Evolutionary conservation across 2,888 invertebrate species (phyloP).

Genomic region (Hydriomena furcata): DNA sequence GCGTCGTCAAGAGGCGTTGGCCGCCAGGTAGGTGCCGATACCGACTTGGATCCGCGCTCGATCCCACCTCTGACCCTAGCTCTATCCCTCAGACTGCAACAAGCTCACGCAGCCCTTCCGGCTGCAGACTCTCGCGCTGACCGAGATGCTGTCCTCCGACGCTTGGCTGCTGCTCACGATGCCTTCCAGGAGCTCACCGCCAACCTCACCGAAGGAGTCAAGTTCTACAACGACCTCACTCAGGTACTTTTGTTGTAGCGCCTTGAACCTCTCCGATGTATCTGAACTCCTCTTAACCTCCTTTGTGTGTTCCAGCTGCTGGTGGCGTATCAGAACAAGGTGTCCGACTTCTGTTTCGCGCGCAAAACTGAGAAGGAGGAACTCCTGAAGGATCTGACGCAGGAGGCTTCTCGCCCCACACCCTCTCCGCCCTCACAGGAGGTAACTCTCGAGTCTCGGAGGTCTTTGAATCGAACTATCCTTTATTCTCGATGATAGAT

Average conservation of each 20-base stretch:
- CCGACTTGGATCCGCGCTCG: too few species aligned
- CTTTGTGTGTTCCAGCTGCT: slow-evolving; percentile 87
- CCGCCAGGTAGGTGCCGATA: too few species aligned
- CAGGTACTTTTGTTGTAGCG: slow-evolving; percentile 73
- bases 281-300: too few species aligned
- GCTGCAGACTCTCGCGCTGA: slow-evolving; percentile 74
- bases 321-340: slow-evolving; percentile 98
- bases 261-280: too few species aligned
- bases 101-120: slow-evolving; percentile 85
- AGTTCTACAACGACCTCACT: slow-evolving; percentile 97
- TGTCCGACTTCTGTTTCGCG: slow-evolving; percentile 99
- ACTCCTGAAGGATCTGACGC: slow-evolving; percentile 95
- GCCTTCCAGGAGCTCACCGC: slow-evolving; percentile 94
- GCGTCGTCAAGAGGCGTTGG: slow-evolving; percentile 52
- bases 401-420: slow-evolving; percentile 88
- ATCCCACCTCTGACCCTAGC: too few species aligned
- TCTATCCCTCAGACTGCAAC: too few species aligned
- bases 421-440: slow-evolving; percentile 61
- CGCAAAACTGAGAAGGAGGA: slow-evolving; percentile 99
- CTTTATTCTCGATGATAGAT: too few species aligned
- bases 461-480: too few species aligned
- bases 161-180: slow-evolving; percentile 95
- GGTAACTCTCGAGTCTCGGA: neutral
- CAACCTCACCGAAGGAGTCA: slow-evolving; percentile 97
- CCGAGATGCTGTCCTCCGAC: slow-evolving; percentile 90